These are phyloP conservation scores for Phataginus tetradactyla DNA, from an alignment of 2,797 vertebrate species.

Conservation along the genomic window DNA sequence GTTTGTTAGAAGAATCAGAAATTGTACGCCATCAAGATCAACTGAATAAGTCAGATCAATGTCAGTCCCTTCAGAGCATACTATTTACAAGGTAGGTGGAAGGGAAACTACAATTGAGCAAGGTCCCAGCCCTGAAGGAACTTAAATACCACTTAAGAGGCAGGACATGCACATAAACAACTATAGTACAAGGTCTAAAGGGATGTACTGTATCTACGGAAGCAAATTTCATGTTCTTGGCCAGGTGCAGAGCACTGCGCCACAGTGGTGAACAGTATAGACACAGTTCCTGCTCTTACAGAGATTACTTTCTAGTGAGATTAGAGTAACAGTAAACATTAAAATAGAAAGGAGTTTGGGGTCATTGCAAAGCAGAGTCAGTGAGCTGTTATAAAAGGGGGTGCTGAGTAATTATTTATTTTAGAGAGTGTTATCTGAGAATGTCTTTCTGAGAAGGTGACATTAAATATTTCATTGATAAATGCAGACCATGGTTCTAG, in stretches of 20 bases:
- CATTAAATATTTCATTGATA: not conserved
- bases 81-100: not conserved
- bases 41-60: not conserved
- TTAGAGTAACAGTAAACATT: not conserved
- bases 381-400: not conserved
- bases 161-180: not conserved
- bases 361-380: not conserved
- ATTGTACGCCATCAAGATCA: not conserved
- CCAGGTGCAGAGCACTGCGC: not conserved
- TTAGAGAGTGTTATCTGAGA: not conserved
- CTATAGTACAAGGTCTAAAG: not conserved
- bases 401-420: not conserved
- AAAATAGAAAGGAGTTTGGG: not conserved
- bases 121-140: not conserved
- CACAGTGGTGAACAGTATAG: not conserved
- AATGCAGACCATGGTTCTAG: not conserved
- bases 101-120: not conserved
- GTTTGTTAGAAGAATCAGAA: conserved; percentile 33
- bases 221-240: not conserved
- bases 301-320: not conserved
- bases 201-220: not conserved
- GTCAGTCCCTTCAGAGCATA: not conserved
- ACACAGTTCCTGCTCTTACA: not conserved
- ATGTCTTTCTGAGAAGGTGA: not conserved
- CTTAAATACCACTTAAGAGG: not conserved